These are phyloP conservation scores for Actinia equina DNA, from an alignment of 64 coral and sea anemone genomes.

Conservation along the genomic window DNA sequence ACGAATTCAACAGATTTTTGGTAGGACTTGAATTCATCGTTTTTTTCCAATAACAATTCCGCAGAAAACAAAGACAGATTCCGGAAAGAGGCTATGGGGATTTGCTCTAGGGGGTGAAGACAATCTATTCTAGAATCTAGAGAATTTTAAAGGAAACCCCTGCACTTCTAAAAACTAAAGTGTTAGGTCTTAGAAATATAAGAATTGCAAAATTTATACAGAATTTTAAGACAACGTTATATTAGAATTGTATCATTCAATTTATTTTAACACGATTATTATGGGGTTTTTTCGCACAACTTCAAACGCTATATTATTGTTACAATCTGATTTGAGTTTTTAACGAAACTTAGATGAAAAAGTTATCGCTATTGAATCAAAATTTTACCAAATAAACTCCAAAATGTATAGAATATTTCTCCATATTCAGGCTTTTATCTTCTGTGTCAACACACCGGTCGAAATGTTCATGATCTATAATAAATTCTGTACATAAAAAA, in stretches of 20 bases:
- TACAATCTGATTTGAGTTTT: no score
- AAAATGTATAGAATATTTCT: not conserved
- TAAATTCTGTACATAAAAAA: not conserved
- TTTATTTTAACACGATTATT: not conserved
- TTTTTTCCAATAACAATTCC: no score
- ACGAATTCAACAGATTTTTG: no score
- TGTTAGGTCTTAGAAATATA: not conserved
- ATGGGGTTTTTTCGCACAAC: no score
- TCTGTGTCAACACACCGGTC: not conserved
- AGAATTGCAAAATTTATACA: not conserved
- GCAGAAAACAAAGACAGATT: no score
- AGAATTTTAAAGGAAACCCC: not conserved
- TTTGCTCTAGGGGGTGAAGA: not conserved
- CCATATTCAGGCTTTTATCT: not conserved
- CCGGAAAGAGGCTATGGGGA: not conserved
- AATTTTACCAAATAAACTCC: not conserved
- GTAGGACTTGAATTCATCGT: no score
- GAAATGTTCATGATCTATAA: not conserved
- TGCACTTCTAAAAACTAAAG: not conserved
- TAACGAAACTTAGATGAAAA: no score
- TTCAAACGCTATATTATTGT: not conserved
- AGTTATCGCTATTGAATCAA: not conserved
- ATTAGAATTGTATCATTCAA: not conserved
- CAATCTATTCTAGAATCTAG: not conserved
- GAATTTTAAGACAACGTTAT: not conserved